Base-by-base conservation (phyloP, 2,113 vertebrate species). In the Cheilinus undulatus region DNA sequence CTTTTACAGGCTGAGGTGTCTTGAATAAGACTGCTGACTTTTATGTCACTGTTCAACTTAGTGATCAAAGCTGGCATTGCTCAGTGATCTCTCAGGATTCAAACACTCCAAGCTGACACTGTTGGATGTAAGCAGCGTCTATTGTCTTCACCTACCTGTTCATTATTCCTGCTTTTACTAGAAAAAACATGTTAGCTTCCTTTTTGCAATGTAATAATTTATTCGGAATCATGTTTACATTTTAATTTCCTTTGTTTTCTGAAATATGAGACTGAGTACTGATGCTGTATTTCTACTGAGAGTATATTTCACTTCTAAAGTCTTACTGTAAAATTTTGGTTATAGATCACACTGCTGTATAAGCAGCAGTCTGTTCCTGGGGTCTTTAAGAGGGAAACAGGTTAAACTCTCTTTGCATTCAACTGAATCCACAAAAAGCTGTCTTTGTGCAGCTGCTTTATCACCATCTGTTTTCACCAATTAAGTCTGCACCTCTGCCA, bases 191-290 rank as follows among this genome's bases (percentile, higher is more conserved):
- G 28, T 4, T 10, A 20, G 36, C 43, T 60, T 72, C 24, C 4
- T 11, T 51, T 59, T 67, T 7, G 10, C n/a, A 54, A 15, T 65
- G 71, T 51, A 23, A 43, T 86, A 63, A 90, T 87, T 88, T 87
- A 88, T 90, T 89, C 51, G 59, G 23, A 76, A 50, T 77, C 43
- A 45, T 80, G 84, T 86, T 89, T 86, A 87, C 84, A 84, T 70
- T 84, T 74, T 52, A 72, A 30, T 80, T 34, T 70, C 15, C 50
- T 14, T 78, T 83, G 45, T 61, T 64, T 57, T 81, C 65, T 69
- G 58, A 82, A 64, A 64, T 14, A 34, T 46, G 61, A 71, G 27
- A 71, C 7, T 43, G 32, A 76, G 51, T 60, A 57, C 46, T 38
- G 14, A 20, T 73, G 14, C 12, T 42, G 17, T 45, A 49, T 30